Evolutionary conservation across 2,888 invertebrate genomes (phyloP), one percentile per base, ranked within the genome.

Genomic region (Campoplex nolae): DNA sequence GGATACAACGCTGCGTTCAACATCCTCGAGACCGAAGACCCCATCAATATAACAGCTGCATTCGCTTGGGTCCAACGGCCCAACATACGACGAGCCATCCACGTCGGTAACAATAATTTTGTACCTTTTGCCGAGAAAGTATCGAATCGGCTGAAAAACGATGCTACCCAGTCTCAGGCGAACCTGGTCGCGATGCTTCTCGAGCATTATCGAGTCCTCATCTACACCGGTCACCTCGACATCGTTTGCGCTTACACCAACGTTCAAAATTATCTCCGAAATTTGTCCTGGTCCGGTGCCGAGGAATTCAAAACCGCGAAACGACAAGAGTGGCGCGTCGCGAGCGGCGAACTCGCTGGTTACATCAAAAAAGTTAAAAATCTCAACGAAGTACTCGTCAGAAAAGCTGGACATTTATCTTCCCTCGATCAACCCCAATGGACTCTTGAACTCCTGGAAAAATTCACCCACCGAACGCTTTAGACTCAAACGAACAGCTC

Each of bases 211-310:
- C 95, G 96, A 93, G 96, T 98, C 28, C 95, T 98, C 67, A 96
- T 98, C 86, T 99, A 98, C 93, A 98, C 97, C 92, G 99, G 99
- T 0, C 98, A 99, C 92, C 93, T 99, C 89, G 99, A 99, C 93
- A 97, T 99, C 23, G 98, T 98, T 88, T 97, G 98, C 0, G 98
- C 98, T 0, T 98, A 98, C 94, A 98, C 98, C 0, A 93, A 98
- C 76, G 98, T 98, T 0, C 96, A 97, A 32, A 97, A 97, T 92
- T 98, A 97, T 93, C 94, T 99, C 48, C 95, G 96, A 89, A 92
- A 94, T 16, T 89, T 96, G 1, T 88, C 93, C 11, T 96, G 96
- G 95, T 85, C 92, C 8, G 94, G 95, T 4, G 93, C 94, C 0
- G 92, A 93, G 0, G 93, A 94, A 11, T 96, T 95, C 89, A 93